Evolutionary conservation across 2,888 invertebrate species (phyloP).

Genomic region (Bugula neritina): DNA sequence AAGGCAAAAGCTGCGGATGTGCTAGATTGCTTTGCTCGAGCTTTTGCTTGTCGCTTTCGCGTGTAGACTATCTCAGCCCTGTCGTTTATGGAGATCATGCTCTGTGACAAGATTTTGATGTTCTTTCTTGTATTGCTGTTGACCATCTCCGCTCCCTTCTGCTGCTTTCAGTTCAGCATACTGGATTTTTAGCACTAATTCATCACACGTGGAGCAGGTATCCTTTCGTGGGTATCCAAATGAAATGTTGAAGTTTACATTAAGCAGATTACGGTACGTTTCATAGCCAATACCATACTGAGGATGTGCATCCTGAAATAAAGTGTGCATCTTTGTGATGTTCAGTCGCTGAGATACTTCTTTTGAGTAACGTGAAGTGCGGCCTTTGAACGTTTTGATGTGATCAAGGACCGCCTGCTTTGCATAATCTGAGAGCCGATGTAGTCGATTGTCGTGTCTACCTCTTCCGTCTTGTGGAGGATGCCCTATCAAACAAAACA

Average conservation of each 20-base stretch:
- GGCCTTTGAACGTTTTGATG: not conserved
- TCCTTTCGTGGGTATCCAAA: slow-evolving; percentile 14
- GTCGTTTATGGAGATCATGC: not conserved
- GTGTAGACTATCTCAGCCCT: not conserved
- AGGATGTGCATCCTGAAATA: not conserved
- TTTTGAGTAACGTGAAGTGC: not conserved
- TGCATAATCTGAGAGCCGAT: not conserved
- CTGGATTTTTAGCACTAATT: not conserved
- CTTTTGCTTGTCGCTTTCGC: not conserved
- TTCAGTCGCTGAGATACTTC: not conserved
- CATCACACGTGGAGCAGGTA: slow-evolving; percentile 19
- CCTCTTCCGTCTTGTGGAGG: not conserved
- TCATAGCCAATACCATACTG: not conserved
- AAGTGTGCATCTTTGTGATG: not conserved
- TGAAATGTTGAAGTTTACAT: slow-evolving; percentile 5
- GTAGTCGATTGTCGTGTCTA: not conserved
- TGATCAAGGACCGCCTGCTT: not conserved
- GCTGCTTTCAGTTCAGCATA: slow-evolving; percentile 1
- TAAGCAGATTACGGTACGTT: not conserved
- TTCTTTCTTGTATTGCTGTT: not conserved
- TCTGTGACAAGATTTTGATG: not conserved
- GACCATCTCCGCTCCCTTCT: not conserved
- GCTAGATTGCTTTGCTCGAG: not conserved
- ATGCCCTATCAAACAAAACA: not conserved
- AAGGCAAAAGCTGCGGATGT: not conserved